Percentiles rank a stretch among this genome's conserved stretches.
These are phyloP conservation scores for Patiria miniata DNA, from an alignment of 35 echinoderm and acorn worm genomes.

Conservation along the genomic window DNA sequence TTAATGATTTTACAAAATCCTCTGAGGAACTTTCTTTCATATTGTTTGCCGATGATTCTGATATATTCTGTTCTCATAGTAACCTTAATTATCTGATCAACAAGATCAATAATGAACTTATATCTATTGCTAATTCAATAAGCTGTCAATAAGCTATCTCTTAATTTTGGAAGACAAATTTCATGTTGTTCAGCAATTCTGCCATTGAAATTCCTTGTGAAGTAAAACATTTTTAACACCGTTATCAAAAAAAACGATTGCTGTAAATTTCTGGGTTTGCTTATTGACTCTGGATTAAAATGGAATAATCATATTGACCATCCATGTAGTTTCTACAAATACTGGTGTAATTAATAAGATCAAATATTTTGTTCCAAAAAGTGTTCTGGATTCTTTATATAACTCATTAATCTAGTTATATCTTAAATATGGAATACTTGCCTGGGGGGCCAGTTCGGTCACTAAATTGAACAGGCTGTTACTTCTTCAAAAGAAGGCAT, in stretches of 20 bases:
- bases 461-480: neutral
- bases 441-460: no score
- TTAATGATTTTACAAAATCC: slow-evolving; percentile 7
- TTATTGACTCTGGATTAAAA: no score
- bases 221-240: neutral
- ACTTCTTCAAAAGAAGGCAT: neutral
- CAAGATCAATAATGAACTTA: slow-evolving; percentile 16
- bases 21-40: neutral
- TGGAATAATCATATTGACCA: no score
- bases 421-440: neutral
- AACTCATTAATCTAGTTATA: neutral
- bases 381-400: neutral
- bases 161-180: slow-evolving; percentile 12
- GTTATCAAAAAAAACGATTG: neutral
- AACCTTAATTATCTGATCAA: neutral
- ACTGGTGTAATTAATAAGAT: no score
- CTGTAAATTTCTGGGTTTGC: no score
- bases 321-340: no score
- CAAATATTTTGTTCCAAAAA: neutral
- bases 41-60: slow-evolving; percentile 29
- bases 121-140: neutral
- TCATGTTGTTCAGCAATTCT: neutral
- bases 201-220: no score
- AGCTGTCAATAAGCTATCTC: neutral
- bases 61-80: slow-evolving; percentile 11